A percentile compares a stretch with the other conserved stretches of the same genome.
Conservation (phyloP, 2,113 vertebrate species). For the Epinephelus cyanopodus region DNA sequence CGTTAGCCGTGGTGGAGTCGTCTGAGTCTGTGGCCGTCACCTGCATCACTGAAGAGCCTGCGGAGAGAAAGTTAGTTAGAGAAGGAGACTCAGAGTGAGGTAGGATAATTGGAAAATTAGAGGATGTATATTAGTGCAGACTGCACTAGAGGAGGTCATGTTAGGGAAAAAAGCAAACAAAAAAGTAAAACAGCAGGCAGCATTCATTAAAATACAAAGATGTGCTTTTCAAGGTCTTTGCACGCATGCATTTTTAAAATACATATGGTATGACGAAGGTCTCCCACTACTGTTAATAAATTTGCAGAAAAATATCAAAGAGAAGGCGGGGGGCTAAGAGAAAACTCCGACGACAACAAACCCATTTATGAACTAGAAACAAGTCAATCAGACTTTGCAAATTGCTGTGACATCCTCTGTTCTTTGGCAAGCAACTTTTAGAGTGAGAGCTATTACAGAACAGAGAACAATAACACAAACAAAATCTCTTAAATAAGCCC, state of each 20-base stretch:
- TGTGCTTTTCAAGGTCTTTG: conserved; percentile 29
- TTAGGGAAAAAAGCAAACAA: background rate
- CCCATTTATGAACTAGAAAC: conserved; percentile 24
- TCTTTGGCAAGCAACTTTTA: conserved; percentile 42
- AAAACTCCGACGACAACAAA: conserved; percentile 30
- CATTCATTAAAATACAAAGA: conserved; percentile 29
- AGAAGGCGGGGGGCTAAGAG: background rate
- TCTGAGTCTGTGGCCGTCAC: conserved; percentile 95
- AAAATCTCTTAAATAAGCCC: conserved; percentile 59
- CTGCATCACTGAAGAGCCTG: conserved; percentile 97
- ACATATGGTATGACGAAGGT: background rate
- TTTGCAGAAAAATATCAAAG: conserved; percentile 47
- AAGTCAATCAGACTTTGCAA: conserved; percentile 64
- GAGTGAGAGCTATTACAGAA: conserved; percentile 17
- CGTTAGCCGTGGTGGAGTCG: conserved; percentile 93
- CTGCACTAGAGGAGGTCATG: background rate
- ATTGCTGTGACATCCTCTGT: conserved; percentile 55
- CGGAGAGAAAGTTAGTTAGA: conserved; percentile 38
- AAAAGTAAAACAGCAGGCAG: conserved; percentile 12
- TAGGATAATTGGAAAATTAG: background rate
- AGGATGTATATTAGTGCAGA: background rate
- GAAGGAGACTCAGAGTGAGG: background rate
- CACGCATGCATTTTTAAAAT: conserved; percentile 18
- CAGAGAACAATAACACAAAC: conserved; percentile 35
- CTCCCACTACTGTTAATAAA: conserved; percentile 32